Percentiles rank a stretch among this genome's conserved stretches.
These are phyloP conservation scores for Colinus virginianus DNA, from an alignment of 2,113 vertebrate species.

Conservation along the genomic window DNA sequence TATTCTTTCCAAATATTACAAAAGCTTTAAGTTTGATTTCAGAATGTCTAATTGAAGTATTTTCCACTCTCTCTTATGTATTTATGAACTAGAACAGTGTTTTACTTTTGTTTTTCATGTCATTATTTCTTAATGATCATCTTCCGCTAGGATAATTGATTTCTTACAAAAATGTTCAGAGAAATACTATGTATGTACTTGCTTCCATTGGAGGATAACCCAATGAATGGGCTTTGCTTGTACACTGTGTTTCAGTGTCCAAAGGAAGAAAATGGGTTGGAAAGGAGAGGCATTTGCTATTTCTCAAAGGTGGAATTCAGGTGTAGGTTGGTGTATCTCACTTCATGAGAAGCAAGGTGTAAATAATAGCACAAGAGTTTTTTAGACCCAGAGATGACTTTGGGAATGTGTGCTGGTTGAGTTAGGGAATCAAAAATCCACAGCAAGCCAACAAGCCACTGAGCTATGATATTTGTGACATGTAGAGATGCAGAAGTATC, in stretches of 20 bases:
- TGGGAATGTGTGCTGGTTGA: neutral
- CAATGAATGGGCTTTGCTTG: neutral
- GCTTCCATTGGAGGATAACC: neutral
- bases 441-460: too few relatives aligned
- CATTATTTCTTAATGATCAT: neutral
- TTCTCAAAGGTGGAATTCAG: neutral
- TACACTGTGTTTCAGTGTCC: neutral
- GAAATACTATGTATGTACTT: neutral
- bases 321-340: neutral
- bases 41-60: neutral
- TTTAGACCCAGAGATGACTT: neutral
- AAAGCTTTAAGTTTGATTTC: neutral
- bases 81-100: neutral
- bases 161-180: neutral
- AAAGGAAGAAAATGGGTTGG: neutral
- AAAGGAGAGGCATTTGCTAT: rapidly evolving
- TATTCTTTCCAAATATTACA: neutral
- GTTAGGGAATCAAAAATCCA: neutral
- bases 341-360: neutral
- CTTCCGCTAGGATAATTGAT: neutral
- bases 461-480: neutral
- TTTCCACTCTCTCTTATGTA: neutral
- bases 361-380: neutral
- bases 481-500: neutral
- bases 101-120: neutral